phyloP scores from a whole-genome alignment of 2,797 vertebrate genomes.

The Semotilus atromaculatus region DNA sequence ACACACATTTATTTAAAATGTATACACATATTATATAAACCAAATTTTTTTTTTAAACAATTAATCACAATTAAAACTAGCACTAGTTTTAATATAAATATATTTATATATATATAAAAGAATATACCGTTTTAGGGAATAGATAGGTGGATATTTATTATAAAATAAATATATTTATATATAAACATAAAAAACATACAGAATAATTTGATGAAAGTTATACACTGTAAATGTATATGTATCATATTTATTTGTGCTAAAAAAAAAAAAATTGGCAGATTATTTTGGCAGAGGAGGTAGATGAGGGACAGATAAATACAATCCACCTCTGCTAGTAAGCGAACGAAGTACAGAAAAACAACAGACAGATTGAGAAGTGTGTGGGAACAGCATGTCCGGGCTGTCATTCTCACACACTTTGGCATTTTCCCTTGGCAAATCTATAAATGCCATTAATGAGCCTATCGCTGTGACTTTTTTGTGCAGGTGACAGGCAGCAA shows the following conservation, averaged over 20 bases:
- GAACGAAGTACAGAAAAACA: slow-evolving; percentile 1
- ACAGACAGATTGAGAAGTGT: neutral
- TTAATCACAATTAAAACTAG: too few relatives aligned
- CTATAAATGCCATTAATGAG: slow-evolving; percentile 51
- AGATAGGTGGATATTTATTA: neutral
- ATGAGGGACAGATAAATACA: neutral
- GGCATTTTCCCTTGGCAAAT: slow-evolving; percentile 37
- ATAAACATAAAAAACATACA: neutral
- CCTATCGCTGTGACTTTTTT: slow-evolving; percentile 34
- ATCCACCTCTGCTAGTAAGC: neutral
- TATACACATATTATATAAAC: too few relatives aligned
- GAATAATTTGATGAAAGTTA: neutral
- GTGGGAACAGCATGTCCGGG: slow-evolving; percentile 42
- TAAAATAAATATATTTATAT: neutral
- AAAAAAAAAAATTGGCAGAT: too few relatives aligned
- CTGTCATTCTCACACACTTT: slow-evolving; percentile 38
- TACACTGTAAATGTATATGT: neutral
- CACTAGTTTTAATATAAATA: neutral
- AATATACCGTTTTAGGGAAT: neutral
- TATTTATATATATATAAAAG: neutral
- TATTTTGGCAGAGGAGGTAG: neutral
- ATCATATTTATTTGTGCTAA: neutral
- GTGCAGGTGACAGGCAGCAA: slow-evolving; percentile 35
- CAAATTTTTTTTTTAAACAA: too few relatives aligned
- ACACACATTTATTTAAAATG: too few relatives aligned